These are phyloP conservation scores for Tortricodes alternella DNA, from an alignment of 2,888 invertebrate species.

Conservation along the genomic window DNA sequence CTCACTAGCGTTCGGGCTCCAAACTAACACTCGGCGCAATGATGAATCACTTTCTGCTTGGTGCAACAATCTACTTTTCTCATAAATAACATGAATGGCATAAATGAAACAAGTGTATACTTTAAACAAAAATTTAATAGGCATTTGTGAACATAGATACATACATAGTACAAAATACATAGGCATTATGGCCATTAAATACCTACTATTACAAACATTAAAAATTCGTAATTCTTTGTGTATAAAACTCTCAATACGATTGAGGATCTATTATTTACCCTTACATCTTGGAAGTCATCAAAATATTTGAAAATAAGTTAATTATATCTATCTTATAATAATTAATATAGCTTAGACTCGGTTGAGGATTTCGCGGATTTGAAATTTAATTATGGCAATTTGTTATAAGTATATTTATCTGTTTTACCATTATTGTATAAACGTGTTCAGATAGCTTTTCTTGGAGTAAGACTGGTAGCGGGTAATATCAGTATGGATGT, in stretches of 20 bases:
- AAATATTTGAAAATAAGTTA: conserved; percentile 25
- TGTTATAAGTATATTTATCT: too few relatives aligned
- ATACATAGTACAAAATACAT: not conserved
- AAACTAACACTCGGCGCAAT: too few relatives aligned
- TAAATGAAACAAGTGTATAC: not conserved
- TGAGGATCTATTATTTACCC: conserved; percentile 3
- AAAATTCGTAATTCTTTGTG: not conserved
- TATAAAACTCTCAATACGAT: conserved; percentile 18
- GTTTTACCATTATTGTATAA: too few relatives aligned
- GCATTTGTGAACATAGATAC: conserved; percentile 1
- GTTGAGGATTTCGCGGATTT: not conserved
- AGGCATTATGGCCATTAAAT: not conserved
- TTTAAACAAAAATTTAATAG: conserved; percentile 7
- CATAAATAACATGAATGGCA: too few relatives aligned
- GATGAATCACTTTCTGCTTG: too few relatives aligned
- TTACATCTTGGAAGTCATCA: conserved; percentile 4
- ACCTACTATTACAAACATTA: not conserved
- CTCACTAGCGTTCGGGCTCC: too few relatives aligned
- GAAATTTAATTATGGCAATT: too few relatives aligned
- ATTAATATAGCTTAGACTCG: not conserved
- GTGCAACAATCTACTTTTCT: too few relatives aligned
- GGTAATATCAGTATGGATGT: too few relatives aligned
- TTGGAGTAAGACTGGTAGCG: too few relatives aligned
- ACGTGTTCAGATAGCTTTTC: too few relatives aligned
- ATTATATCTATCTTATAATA: conserved; percentile 16